These are phyloP conservation scores for Hyles euphorbiae DNA, from an alignment of 1,140 invertebrate species.

Conservation along the genomic window DNA sequence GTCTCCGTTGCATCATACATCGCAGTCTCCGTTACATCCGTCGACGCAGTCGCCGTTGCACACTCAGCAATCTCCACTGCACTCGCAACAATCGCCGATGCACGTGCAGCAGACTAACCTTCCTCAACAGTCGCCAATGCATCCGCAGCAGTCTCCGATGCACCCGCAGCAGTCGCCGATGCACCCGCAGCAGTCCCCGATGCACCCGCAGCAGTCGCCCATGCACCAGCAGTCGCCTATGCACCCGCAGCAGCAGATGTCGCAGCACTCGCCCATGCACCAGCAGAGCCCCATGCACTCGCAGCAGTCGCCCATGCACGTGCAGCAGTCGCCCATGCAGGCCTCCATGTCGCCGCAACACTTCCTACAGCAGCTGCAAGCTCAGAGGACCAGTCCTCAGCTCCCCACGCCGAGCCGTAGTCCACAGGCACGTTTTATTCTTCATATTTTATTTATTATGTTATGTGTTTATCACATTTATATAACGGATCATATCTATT, in stretches of 20 bases:
- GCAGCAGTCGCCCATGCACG: slow-evolving; percentile 70
- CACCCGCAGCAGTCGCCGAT: slow-evolving; percentile 65
- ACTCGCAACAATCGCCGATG: slow-evolving; percentile 64
- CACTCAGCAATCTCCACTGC: slow-evolving; percentile 67
- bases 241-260: slow-evolving; percentile 63
- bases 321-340: slow-evolving; percentile 45
- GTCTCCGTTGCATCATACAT: slow-evolving; percentile 71
- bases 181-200: slow-evolving; percentile 60
- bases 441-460: background rate
- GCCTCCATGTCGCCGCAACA: slow-evolving; percentile 56
- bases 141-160: slow-evolving; percentile 40
- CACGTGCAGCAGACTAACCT: slow-evolving; percentile 60
- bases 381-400: slow-evolving; percentile 66
- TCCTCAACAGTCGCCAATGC: slow-evolving; percentile 33
- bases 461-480: slow-evolving; percentile 3
- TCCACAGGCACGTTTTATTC: slow-evolving; percentile 51
- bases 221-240: slow-evolving; percentile 57
- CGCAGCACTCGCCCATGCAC: slow-evolving; percentile 51
- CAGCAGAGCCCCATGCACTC: slow-evolving; percentile 67
- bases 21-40: slow-evolving; percentile 73
- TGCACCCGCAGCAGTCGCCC: slow-evolving; percentile 59
- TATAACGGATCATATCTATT: slow-evolving; percentile 15
- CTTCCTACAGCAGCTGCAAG: slow-evolving; percentile 64
- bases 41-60: slow-evolving; percentile 70
- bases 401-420: slow-evolving; percentile 69